Base-by-base conservation (phyloP, 2,888 invertebrate genomes). In the Aradus depressus region DNA sequence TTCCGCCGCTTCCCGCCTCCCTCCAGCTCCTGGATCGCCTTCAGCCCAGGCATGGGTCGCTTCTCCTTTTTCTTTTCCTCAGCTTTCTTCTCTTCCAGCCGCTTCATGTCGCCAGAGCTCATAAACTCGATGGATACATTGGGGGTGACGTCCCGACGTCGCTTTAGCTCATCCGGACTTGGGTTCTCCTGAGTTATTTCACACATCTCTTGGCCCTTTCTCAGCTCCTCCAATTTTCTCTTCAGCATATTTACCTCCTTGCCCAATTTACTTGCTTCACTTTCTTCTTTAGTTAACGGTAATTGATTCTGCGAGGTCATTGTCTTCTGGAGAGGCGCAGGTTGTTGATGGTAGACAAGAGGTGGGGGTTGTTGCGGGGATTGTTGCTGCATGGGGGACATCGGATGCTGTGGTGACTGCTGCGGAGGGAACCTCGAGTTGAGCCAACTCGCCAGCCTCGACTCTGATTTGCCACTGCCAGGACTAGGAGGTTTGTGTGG, bases 71-170 rank as follows among this genome's bases (percentile, higher is more conserved):
- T 52, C 8, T 54, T 54, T 8, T 49, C 52, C 2, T 47, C 55
- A 4, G 48, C 19, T 16, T 50, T 45, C 18, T 54, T 54, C 14
- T 42, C 32, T 32, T 54, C 48, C 3, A 55, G 43, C 31, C 54
- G 53, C 21, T 55, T 50, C 39, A 54, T 57, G 16, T 54, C 47
- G 16, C 56, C 54, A 8, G 55, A 52, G 22, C 56, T 49, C 55
- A 60, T 60, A 18, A 61, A 31, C 44, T 62, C 60, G 19, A 62
- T 62, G 8, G 61, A 61, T 5, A 62, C 62, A 41, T 59, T 59
- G 1, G 62, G 62, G 10, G 59, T 59, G 6, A 61, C 59, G 14
- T 59, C 53, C 43, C 60, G 50, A 16, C 59, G 44, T 21, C 58
- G 58, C 32, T 61, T 61, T 6, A 53, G 54, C 5, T 59, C 59